Conservation (phyloP, 2,113 vertebrate species). For the Lampris megalopsis region DNA sequence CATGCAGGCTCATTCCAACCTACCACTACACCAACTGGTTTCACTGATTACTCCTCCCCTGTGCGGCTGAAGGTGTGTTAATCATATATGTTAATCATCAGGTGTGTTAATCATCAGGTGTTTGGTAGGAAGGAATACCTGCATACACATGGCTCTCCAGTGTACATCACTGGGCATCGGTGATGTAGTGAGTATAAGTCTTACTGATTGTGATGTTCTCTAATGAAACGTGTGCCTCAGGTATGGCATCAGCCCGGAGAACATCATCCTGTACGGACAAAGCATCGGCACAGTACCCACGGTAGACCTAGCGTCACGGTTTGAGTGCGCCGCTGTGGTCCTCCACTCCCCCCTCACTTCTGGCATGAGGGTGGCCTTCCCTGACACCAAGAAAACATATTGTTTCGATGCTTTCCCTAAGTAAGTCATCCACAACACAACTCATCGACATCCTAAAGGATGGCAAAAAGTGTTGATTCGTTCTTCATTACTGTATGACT, state of each 20-base stretch:
- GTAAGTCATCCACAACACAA: conserved; percentile 72
- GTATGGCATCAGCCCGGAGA: conserved; percentile 97
- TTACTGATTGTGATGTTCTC: background rate
- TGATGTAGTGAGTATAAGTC: background rate
- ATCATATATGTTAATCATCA: too few relatives aligned
- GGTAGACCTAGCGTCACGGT: conserved; percentile 95
- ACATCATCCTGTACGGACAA: conserved; percentile 96
- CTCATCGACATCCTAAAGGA: background rate
- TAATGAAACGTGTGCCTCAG: conserved; percentile 67
- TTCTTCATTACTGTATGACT: too few relatives aligned
- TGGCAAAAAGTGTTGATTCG: too few relatives aligned
- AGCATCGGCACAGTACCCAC: conserved; percentile 98
- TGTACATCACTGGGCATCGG: too few relatives aligned
- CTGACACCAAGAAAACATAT: conserved; percentile 98
- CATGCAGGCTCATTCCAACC: too few relatives aligned
- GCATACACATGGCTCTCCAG: too few relatives aligned
- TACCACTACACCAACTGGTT: too few relatives aligned
- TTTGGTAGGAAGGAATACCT: too few relatives aligned
- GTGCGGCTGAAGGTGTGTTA: too few relatives aligned
- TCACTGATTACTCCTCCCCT: too few relatives aligned
- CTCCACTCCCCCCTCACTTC: conserved; percentile 98
- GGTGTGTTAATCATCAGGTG: too few relatives aligned
- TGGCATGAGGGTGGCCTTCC: conserved; percentile 98
- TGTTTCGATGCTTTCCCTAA: conserved; percentile 98
- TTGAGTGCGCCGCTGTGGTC: conserved; percentile 96